Conservation (phyloP, 35 echinoderm and acorn worm species). For the Acanthaster planci region DNA sequence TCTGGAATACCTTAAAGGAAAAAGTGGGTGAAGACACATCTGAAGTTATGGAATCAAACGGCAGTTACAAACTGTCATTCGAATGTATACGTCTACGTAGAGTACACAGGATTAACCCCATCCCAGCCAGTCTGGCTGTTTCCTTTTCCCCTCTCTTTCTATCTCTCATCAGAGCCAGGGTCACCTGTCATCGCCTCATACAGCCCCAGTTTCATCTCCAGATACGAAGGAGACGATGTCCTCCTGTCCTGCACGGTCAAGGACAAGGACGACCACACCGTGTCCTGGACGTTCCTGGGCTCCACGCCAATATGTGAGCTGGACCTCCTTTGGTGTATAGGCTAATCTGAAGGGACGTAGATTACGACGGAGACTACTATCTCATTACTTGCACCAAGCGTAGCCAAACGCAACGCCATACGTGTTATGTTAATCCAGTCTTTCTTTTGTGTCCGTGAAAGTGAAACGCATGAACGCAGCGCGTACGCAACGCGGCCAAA, state of each 20-base stretch:
- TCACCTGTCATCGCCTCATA: background rate
- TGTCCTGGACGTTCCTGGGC: background rate
- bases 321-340: background rate
- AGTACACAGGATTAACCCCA: too few species aligned
- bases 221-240: background rate
- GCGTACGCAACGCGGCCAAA: too few species aligned
- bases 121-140: too few species aligned
- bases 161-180: background rate
- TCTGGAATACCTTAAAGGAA: too few species aligned
- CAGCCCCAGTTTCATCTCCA: background rate
- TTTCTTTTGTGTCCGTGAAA: too few species aligned
- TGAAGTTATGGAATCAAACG: too few species aligned
- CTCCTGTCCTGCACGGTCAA: background rate
- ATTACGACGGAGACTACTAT: background rate
- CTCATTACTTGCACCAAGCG: background rate
- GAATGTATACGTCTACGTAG: too few species aligned
- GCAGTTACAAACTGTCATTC: too few species aligned
- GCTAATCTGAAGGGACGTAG: background rate
- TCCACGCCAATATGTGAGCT: background rate
- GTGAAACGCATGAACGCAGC: too few species aligned
- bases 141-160: background rate
- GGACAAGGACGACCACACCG: background rate
- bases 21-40: too few species aligned
- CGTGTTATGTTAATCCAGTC: background rate
- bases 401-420: background rate